A percentile compares a stretch with the other conserved stretches of the same genome.
phyloP scores from a whole-genome alignment of 2,888 invertebrate species.

The Pteria penguin region DNA sequence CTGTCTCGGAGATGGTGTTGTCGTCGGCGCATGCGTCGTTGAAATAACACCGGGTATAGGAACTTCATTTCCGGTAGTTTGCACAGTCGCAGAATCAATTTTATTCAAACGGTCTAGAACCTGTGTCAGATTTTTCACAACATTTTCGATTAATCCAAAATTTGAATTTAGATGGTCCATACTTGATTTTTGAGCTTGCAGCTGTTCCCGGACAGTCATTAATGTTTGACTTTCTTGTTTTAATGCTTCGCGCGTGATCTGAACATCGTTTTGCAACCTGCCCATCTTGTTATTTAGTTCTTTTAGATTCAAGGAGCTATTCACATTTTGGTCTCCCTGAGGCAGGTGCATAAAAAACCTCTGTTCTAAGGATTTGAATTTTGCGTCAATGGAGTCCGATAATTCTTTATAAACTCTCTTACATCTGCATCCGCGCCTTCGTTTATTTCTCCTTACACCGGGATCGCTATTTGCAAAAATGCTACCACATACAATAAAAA shows the following conservation, averaged over 20 bases:
- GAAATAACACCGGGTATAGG: background rate
- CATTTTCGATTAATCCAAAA: constrained; percentile 52
- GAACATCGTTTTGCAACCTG: constrained; percentile 44
- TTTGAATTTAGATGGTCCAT: constrained; percentile 50
- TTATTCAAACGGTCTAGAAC: constrained; percentile 52
- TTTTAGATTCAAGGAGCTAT: constrained; percentile 30
- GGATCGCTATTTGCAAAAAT: background rate
- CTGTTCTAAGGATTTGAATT: constrained; percentile 32
- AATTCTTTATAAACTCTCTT: constrained; percentile 30
- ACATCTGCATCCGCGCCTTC: constrained; percentile 20
- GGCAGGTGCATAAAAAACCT: constrained; percentile 24
- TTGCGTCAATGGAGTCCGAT: constrained; percentile 16
- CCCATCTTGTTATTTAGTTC: constrained; percentile 39
- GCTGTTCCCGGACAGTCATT: constrained; percentile 47
- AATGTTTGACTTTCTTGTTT: constrained; percentile 52
- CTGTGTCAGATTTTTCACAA: constrained; percentile 54
- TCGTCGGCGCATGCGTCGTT: background rate
- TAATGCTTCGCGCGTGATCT: constrained; percentile 49
- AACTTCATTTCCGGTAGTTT: background rate
- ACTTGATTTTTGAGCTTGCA: constrained; percentile 50
- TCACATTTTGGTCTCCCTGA: constrained; percentile 5
- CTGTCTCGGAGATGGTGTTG: background rate
- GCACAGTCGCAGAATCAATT: constrained; percentile 10
- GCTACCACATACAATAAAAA: background rate
- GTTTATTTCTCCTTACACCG: background rate